These are phyloP conservation scores for Corynorhinus townsendii DNA, from an alignment of 2,113 vertebrate genomes.

Conservation along the genomic window DNA sequence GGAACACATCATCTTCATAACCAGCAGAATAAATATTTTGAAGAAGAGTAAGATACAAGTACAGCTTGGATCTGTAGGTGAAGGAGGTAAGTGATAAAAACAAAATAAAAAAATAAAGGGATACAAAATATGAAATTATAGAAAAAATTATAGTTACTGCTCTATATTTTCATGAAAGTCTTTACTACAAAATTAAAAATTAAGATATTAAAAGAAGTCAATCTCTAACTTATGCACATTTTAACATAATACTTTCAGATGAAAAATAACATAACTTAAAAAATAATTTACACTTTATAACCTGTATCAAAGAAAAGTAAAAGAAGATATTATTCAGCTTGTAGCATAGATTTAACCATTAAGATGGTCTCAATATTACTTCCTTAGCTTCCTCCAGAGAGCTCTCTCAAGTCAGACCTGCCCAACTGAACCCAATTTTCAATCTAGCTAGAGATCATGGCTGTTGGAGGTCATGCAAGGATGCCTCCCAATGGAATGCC, in stretches of 20 bases:
- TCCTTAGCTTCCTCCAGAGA: background rate
- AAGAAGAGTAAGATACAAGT: conserved; percentile 46
- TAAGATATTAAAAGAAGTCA: background rate
- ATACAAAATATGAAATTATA: background rate
- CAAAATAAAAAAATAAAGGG: background rate
- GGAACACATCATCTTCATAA: conserved; percentile 44
- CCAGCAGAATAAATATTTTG: conserved; percentile 39
- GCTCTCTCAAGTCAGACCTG: background rate
- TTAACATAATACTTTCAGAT: background rate
- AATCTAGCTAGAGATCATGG: background rate
- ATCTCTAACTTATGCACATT: background rate
- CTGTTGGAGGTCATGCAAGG: background rate
- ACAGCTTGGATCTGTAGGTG: conserved; percentile 42
- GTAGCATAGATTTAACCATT: background rate
- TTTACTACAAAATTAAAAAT: background rate
- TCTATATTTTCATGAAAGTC: background rate
- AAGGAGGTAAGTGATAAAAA: background rate
- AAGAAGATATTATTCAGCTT: background rate
- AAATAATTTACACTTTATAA: background rate
- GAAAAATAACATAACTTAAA: background rate
- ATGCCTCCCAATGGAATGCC: background rate
- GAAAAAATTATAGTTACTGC: background rate
- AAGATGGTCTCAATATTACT: background rate
- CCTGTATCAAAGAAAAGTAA: background rate
- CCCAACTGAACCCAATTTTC: background rate